Evolutionary conservation across 2,113 vertebrate species (phyloP), one percentile per base, ranked within the genome.

Genomic region (Pedionomus torquatus): DNA sequence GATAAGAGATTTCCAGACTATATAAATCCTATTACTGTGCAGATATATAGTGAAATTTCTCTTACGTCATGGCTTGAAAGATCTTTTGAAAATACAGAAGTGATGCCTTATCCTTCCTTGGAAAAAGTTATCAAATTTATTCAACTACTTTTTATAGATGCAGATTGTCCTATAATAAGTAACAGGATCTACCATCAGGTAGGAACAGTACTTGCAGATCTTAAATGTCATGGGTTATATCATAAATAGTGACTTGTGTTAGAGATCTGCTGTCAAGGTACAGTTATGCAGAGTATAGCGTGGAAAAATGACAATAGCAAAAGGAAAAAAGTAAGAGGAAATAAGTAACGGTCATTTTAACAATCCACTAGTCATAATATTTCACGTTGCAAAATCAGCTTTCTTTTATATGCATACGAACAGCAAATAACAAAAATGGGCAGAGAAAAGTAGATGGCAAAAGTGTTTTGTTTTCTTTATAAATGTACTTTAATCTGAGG

Each of bases 1-100:
- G 83, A 63, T 80, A 93, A 93, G 72, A 93, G 68, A 95, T 93
- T 94, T 97, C 37, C 72, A 69, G 76, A 75, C 80, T 92, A 8
- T 92, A 78, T 75, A 94, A 96, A 97, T 95, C 94, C 77, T 89
- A 86, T 95, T 94, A 87, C 83, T 30, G 68, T 93, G 65, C 64
- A 89, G 77, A 68, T 90, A 74, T 17, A 52, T 57, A 79, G 35
- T 48, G 48, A 82, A 41, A 4, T 21, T 86, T 95, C 60, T 89
- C 71, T 83, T 87, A 90, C 9, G 11, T 92, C 64, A 35, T 75
- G 77, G 37, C n/a, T 57, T 78, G 93, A 89, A 90, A 81, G 52
- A 77, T 87, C 72, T 83, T 92, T 64, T 68, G 55, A 82, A 94
- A 95, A 74, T 74, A 71, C 55, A 44, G 39, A 64, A 76, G 52